A percentile compares a stretch with the other conserved stretches of the same genome.
Evolutionary conservation across 2,113 vertebrate species (phyloP).

Genomic region (Fulmarus glacialis): DNA sequence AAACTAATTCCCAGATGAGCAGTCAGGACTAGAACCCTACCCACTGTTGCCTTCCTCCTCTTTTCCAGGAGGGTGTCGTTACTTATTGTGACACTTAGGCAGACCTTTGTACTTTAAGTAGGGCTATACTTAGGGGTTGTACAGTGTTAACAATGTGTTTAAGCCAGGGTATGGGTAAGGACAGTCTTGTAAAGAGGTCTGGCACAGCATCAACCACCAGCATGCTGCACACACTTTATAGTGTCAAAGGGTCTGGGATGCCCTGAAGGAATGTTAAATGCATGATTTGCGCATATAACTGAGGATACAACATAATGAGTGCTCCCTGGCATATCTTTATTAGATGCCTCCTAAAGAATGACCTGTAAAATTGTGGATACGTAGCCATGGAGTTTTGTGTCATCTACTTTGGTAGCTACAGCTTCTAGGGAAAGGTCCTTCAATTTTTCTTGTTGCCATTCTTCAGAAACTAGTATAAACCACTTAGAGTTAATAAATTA

Average conservation of each 20-base stretch:
- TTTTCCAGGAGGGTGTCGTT: not conserved
- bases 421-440: not conserved
- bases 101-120: not conserved
- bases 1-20: not conserved
- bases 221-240: not conserved
- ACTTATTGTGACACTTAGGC: not conserved
- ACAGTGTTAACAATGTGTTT: not conserved
- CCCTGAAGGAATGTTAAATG: not conserved
- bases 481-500: not conserved
- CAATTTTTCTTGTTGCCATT: not conserved
- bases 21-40: not conserved
- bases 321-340: not conserved
- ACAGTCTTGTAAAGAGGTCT: not conserved
- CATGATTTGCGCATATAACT: not conserved
- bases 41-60: not conserved
- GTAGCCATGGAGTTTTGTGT: not conserved
- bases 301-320: not conserved
- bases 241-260: not conserved
- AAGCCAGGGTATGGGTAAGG: not conserved
- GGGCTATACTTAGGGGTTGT: not conserved
- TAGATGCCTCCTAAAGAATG: not conserved
- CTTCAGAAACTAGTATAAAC: not conserved
- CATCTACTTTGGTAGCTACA: not conserved
- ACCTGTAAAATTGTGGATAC: not conserved
- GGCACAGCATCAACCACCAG: not conserved